Percentiles rank a stretch among this genome's conserved stretches.
Evolutionary conservation across 2,113 vertebrate genomes (phyloP).

Genomic region (Procavia capensis): DNA sequence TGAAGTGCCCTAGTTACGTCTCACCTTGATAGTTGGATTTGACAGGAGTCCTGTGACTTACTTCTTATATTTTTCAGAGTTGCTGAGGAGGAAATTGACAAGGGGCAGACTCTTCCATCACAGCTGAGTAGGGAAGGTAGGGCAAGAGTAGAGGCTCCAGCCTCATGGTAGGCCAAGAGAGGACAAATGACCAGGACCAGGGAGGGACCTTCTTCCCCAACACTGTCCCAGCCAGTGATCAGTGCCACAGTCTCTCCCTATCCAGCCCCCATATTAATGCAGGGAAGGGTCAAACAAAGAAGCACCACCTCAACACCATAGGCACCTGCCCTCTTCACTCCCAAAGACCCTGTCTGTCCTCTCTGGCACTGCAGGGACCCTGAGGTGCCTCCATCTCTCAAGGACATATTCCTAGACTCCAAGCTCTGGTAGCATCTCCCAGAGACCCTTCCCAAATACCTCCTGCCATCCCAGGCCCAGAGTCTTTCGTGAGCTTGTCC

Average conservation of each 20-base stretch:
- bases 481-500: background rate
- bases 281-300: background rate
- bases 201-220: background rate
- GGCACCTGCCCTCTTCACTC: background rate
- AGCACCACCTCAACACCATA: background rate
- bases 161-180: background rate
- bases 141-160: background rate
- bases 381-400: accelerated
- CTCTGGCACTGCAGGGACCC: background rate
- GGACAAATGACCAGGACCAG: background rate
- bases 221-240: background rate
- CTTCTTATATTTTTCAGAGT: background rate
- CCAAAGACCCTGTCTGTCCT: background rate
- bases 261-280: background rate
- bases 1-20: background rate
- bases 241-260: background rate
- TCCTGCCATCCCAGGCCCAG: background rate
- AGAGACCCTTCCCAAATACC: background rate
- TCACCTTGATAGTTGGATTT: background rate
- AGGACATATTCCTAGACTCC: background rate
- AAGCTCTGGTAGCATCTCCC: background rate
- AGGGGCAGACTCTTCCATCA: background rate
- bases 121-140: background rate
- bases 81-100: background rate
- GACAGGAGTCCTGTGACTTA: background rate